A percentile compares a stretch with the other conserved stretches of the same genome.
Evolutionary conservation across 2,113 vertebrate species (phyloP).

Genomic region (Butorides virescens): DNA sequence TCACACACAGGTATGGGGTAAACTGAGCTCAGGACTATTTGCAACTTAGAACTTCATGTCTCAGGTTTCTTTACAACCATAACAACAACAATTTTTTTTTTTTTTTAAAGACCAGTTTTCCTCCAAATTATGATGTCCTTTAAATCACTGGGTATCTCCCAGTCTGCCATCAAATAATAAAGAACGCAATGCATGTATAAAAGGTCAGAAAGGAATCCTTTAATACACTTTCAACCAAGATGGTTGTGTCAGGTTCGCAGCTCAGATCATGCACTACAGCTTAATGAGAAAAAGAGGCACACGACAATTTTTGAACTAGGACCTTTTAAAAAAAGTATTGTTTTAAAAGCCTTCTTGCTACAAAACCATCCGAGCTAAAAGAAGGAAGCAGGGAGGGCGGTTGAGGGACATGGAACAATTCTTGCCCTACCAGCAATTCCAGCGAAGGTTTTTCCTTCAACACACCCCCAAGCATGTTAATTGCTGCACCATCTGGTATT

Average conservation of each 20-base stretch:
- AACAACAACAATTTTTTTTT: not conserved
- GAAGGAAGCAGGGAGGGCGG: not conserved
- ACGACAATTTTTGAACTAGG: not conserved
- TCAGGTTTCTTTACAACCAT: conserved; percentile 10
- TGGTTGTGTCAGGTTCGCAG: not conserved
- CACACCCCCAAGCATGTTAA: not conserved
- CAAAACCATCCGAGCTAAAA: not conserved
- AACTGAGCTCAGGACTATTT: not conserved
- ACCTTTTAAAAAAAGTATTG: not conserved
- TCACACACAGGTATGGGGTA: not conserved
- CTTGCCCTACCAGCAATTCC: not conserved
- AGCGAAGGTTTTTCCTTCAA: not conserved
- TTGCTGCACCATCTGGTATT: not conserved
- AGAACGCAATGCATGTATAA: not conserved
- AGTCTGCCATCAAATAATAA: conserved; percentile 14
- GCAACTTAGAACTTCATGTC: not conserved
- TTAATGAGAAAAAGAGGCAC: not conserved
- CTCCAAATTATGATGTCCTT: not conserved
- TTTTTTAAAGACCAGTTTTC: not conserved
- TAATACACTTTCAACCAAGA: not conserved
- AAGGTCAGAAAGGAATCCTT: not conserved
- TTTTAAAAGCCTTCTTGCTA: not conserved
- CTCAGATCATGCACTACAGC: not conserved
- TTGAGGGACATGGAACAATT: not conserved
- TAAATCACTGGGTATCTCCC: not conserved